These are phyloP conservation scores for Centrocercus urophasianus DNA, from an alignment of 2,113 vertebrate genomes.

Conservation along the genomic window DNA sequence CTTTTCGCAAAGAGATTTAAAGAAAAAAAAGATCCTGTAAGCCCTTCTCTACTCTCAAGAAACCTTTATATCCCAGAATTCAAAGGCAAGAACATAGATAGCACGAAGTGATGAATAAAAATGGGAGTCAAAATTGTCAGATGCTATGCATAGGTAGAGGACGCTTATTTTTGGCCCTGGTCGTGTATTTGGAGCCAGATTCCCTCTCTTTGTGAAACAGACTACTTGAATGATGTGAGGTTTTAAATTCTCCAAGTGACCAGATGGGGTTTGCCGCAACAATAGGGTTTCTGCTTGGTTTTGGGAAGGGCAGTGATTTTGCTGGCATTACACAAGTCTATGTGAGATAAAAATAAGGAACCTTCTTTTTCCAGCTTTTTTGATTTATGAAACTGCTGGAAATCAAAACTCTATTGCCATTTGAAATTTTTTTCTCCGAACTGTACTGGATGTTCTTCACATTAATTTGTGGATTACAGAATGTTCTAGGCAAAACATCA, in stretches of 20 bases:
- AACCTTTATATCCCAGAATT: background rate
- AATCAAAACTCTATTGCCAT: conserved; percentile 58
- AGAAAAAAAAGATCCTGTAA: background rate
- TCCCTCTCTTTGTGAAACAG: conserved; percentile 18
- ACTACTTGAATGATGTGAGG: background rate
- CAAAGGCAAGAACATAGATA: background rate
- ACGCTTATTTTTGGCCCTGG: background rate
- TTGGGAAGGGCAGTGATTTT: conserved; percentile 62
- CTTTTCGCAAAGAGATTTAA: background rate
- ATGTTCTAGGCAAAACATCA: conserved; percentile 76
- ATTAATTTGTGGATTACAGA: conserved; percentile 76
- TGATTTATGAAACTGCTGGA: conserved; percentile 61
- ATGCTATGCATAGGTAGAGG: background rate
- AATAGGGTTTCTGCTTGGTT: conserved; percentile 63
- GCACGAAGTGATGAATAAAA: background rate
- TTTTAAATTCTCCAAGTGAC: conserved; percentile 60
- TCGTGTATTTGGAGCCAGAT: background rate
- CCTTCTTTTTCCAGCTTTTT: conserved; percentile 48
- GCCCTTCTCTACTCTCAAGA: background rate
- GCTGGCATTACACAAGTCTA: conserved; percentile 19
- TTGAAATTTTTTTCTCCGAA: conserved; percentile 49
- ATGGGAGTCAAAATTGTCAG: background rate
- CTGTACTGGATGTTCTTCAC: conserved; percentile 70
- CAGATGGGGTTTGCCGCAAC: conserved; percentile 54
- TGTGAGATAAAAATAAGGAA: conserved; percentile 70